Percentiles rank a stretch among this genome's conserved stretches.
Conservation (phyloP, 2,888 invertebrate genomes). For the Mythimna vitellina region DNA sequence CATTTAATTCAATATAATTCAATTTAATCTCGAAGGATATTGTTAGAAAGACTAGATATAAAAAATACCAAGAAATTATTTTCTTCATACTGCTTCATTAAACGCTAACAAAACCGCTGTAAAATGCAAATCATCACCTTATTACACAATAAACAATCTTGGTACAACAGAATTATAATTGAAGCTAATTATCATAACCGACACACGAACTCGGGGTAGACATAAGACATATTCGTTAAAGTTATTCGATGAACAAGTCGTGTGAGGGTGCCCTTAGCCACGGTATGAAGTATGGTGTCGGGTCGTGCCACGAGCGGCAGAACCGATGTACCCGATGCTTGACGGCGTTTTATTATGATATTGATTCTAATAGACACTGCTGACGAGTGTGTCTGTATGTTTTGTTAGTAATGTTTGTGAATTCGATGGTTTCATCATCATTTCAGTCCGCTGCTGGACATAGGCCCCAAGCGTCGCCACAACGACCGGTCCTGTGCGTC, state of each 20-base stretch:
- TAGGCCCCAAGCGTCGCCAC: too few species aligned
- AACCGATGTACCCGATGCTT: conserved; percentile 55
- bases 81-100: background rate
- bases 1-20: too few species aligned
- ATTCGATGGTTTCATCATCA: background rate
- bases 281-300: conserved; percentile 77
- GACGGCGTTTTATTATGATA: conserved; percentile 58
- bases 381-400: conserved; percentile 15
- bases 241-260: conserved; percentile 57
- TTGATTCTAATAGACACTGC: conserved; percentile 59
- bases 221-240: conserved; percentile 59
- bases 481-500: too few species aligned
- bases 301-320: conserved; percentile 67
- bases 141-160: conserved; percentile 20
- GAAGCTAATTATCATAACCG: conserved; percentile 44
- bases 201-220: conserved; percentile 51
- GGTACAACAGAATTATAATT: conserved; percentile 11
- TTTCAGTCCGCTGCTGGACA: too few species aligned
- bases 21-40: too few species aligned
- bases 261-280: conserved; percentile 54
- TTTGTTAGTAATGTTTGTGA: background rate
- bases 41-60: too few species aligned
- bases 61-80: background rate
- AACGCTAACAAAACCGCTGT: background rate
- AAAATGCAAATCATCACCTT: conserved; percentile 3